Evolutionary conservation across 2,113 vertebrate genomes (phyloP).

Genomic region (Acrocephalus kingi): DNA sequence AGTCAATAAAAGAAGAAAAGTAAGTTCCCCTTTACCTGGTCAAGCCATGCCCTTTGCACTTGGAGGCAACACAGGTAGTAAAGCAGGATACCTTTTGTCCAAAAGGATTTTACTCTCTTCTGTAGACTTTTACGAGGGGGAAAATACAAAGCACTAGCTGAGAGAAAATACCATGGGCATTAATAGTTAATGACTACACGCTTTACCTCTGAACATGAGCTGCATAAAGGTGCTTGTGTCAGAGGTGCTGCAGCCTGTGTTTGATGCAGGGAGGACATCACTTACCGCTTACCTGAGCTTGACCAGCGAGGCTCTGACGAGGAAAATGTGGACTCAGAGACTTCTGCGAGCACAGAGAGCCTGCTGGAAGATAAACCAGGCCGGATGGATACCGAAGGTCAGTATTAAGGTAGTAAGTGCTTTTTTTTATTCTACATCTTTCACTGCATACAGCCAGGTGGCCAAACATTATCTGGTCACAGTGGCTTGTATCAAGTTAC

Average conservation of each 20-base stretch:
- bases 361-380: conserved; percentile 84
- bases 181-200: background rate
- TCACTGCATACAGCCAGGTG: background rate
- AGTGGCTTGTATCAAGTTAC: background rate
- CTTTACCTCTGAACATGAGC: background rate
- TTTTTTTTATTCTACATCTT: conserved; percentile 38
- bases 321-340: conserved; percentile 93
- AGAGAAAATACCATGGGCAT: background rate
- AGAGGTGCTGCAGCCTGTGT: background rate
- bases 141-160: background rate
- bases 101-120: background rate
- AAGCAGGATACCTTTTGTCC: background rate
- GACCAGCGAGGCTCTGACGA: conserved; percentile 94
- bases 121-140: background rate
- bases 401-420: conserved; percentile 80
- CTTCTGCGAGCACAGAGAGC: conserved; percentile 92
- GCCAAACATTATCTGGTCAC: background rate
- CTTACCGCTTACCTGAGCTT: conserved; percentile 91
- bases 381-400: conserved; percentile 84
- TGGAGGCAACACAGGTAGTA: background rate
- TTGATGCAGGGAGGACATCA: conserved; percentile 87
- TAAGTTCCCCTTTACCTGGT: conserved; percentile 59
- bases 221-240: background rate
- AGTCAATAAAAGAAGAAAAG: conserved; percentile 98
- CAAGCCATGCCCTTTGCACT: background rate